Evolutionary conservation across 1,140 invertebrate genomes (phyloP).

Genomic region (Vanessa atalanta): DNA sequence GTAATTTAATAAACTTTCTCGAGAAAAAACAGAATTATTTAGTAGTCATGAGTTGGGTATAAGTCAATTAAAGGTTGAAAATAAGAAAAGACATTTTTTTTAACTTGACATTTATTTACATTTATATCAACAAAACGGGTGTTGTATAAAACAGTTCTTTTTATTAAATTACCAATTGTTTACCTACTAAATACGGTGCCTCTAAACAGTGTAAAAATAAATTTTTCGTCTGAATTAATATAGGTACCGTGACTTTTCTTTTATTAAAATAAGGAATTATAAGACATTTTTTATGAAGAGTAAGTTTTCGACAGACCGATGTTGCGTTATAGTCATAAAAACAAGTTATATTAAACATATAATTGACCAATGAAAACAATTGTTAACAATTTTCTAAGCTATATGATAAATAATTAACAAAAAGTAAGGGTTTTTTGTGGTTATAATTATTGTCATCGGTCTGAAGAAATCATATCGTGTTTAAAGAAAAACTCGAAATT

Average conservation of each 20-base stretch:
- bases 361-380: no score
- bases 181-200: slow-evolving; percentile 71
- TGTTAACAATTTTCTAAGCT: no score
- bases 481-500: no score
- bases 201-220: slow-evolving; percentile 74
- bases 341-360: background rate
- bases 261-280: slow-evolving; percentile 1
- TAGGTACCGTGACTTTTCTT: slow-evolving; percentile 62
- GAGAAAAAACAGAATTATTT: no score
- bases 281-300: background rate
- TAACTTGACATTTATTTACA: slow-evolving; percentile 82
- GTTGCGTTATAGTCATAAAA: background rate
- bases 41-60: background rate
- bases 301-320: background rate
- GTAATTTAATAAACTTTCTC: no score
- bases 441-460: no score
- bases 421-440: no score
- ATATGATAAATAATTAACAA: no score
- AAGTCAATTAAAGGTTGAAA: slow-evolving; percentile 20
- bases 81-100: slow-evolving; percentile 51
- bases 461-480: no score
- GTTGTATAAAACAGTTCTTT: slow-evolving; percentile 81
- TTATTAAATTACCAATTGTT: slow-evolving; percentile 71
- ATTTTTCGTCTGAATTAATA: slow-evolving; percentile 58
- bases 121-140: slow-evolving; percentile 82